Percentiles rank a stretch among this genome's conserved stretches.
These are phyloP conservation scores for Bombylius discolor DNA, from an alignment of 2,888 invertebrate genomes.

Conservation along the genomic window DNA sequence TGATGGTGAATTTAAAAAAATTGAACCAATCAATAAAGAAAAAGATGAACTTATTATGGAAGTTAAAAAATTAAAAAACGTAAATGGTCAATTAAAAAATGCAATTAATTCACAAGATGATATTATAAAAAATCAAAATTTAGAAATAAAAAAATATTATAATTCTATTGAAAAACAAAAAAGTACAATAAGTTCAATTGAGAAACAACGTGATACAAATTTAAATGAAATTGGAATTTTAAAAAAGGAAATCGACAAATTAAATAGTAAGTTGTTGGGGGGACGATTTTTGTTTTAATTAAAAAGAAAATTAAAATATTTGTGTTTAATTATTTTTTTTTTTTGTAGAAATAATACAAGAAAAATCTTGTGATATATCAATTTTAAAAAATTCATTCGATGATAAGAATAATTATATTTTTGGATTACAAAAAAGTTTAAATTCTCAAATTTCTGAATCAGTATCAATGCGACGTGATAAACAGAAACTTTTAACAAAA, in stretches of 20 bases:
- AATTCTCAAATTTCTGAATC: too few relatives aligned
- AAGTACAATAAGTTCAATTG: conserved; percentile 16
- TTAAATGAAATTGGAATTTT: conserved; percentile 21
- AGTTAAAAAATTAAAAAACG: conserved; percentile 23
- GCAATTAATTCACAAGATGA: conserved; percentile 24
- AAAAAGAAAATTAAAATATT: too few relatives aligned
- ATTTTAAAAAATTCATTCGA: neutral
- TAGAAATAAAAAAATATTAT: conserved; percentile 25
- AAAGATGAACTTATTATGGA: conserved; percentile 25
- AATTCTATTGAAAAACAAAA: conserved; percentile 21
- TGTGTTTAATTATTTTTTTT: too few relatives aligned
- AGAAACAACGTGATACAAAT: conserved; percentile 24
- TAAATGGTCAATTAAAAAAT: conserved; percentile 22
- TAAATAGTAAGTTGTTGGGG: neutral
- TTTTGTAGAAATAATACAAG: neutral
- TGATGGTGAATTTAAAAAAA: conserved; percentile 8
- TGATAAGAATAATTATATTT: neutral
- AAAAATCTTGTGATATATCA: neutral
- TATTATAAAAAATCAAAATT: conserved; percentile 21
- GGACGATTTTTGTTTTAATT: too few relatives aligned
- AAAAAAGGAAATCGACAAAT: conserved; percentile 21
- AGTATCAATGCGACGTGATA: neutral
- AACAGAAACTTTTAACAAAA: neutral
- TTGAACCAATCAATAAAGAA: conserved; percentile 25
- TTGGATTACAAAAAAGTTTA: too few relatives aligned